These are phyloP conservation scores for Cavia aperea DNA, from an alignment of 2,113 vertebrate genomes.

Conservation along the genomic window DNA sequence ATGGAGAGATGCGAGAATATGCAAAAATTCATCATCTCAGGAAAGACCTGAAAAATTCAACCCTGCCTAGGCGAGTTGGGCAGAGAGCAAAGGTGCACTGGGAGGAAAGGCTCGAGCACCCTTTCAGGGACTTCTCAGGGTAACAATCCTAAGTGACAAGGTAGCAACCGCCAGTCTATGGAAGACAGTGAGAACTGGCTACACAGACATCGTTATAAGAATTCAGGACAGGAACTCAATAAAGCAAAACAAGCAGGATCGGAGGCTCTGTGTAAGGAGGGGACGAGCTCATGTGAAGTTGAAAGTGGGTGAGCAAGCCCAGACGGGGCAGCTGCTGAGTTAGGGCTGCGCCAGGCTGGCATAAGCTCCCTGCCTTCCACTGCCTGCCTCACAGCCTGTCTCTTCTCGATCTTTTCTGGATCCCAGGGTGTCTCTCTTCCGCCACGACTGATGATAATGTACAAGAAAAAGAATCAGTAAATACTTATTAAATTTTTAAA, in stretches of 20 bases:
- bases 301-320: too few relatives aligned
- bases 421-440: neutral
- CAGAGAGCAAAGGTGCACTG: neutral
- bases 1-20: neutral
- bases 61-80: neutral
- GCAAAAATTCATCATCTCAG: neutral
- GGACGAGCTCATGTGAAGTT: neutral
- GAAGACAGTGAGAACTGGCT: neutral
- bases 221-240: neutral
- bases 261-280: neutral
- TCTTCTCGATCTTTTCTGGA: neutral
- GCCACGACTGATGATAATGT: neutral
- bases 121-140: neutral
- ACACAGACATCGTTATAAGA: neutral
- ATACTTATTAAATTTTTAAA: conserved; percentile 61
- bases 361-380: neutral
- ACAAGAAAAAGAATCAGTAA: conserved; percentile 26
- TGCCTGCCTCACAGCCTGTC: neutral
- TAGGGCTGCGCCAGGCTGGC: accelerated
- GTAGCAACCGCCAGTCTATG: neutral
- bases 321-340: accelerated
- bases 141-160: neutral
- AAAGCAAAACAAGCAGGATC: neutral
- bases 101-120: neutral
- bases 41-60: neutral